Conservation (phyloP, 2,888 invertebrate genomes). For the Luffia ferchaultella region DNA sequence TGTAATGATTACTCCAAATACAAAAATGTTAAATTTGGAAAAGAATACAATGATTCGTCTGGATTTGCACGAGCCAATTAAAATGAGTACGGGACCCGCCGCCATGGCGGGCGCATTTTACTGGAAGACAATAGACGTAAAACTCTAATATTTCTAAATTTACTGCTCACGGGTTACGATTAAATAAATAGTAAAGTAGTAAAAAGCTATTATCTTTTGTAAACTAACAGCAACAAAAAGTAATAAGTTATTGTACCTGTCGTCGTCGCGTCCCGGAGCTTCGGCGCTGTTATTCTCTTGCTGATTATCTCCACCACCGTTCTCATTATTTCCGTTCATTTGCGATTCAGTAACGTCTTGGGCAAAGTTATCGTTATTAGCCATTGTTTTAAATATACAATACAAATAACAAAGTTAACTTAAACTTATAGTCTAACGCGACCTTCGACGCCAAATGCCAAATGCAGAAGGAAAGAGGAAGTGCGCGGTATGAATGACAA, state of each 20-base stretch:
- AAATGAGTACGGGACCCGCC: conserved; percentile 49
- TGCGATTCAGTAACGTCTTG: conserved; percentile 79
- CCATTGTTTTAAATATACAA: conserved; percentile 70
- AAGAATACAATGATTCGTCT: conserved; percentile 44
- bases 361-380: conserved; percentile 82
- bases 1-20: conserved; percentile 42
- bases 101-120: conserved; percentile 40
- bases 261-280: conserved; percentile 82
- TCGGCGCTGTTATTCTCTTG: conserved; percentile 78
- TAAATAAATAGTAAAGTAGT: conserved; percentile 13
- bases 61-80: conserved; percentile 42
- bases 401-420: conserved; percentile 54
- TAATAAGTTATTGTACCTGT: conserved; percentile 64
- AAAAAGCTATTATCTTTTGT: conserved; percentile 7
- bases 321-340: conserved; percentile 68
- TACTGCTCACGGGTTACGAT: conserved; percentile 16
- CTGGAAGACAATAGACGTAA: conserved; percentile 21
- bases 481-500: conserved; percentile 26
- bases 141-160: conserved; percentile 29
- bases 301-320: conserved; percentile 73
- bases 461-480: conserved; percentile 57
- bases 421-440: conserved; percentile 55
- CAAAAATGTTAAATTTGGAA: conserved; percentile 52
- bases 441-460: conserved; percentile 61
- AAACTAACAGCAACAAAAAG: conserved; percentile 4